phyloP scores from a whole-genome alignment of 2,797 vertebrate genomes.

The Chaetophractus vellerosus region DNA sequence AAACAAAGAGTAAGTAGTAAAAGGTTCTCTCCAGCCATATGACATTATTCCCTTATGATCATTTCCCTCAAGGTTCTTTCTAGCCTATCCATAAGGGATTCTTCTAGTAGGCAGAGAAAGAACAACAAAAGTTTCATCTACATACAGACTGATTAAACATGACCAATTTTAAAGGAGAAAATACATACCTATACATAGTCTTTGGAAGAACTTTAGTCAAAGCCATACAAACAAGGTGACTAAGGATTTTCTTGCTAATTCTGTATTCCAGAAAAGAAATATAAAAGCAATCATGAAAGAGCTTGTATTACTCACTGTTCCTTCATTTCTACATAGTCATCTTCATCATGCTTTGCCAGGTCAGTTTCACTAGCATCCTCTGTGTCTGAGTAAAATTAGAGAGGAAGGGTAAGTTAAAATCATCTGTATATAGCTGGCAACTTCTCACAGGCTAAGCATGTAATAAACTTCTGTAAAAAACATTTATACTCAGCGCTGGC shows the following conservation, averaged over 20 bases:
- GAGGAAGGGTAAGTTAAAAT: neutral
- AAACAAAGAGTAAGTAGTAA: neutral
- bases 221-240: neutral
- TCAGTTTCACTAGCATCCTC: conserved; percentile 99
- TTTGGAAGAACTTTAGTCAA: neutral
- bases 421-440: neutral
- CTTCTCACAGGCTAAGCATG: neutral
- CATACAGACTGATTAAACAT: neutral
- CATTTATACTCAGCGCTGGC: neutral
- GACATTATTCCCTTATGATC: neutral
- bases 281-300: neutral
- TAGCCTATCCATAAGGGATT: neutral
- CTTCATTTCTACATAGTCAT: conserved; percentile 99
- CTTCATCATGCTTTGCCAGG: conserved; percentile 97
- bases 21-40: neutral
- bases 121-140: neutral
- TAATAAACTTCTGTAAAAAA: neutral
- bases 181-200: rapidly evolving
- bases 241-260: neutral
- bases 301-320: conserved; percentile 95
- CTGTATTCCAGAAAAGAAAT: neutral
- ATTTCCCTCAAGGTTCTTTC: neutral
- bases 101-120: neutral
- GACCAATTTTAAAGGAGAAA: neutral
- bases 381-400: conserved; percentile 92